phyloP scores from a whole-genome alignment of 92 coral and sea anemone genomes.

The Chrysogorgia sp. region DNA sequence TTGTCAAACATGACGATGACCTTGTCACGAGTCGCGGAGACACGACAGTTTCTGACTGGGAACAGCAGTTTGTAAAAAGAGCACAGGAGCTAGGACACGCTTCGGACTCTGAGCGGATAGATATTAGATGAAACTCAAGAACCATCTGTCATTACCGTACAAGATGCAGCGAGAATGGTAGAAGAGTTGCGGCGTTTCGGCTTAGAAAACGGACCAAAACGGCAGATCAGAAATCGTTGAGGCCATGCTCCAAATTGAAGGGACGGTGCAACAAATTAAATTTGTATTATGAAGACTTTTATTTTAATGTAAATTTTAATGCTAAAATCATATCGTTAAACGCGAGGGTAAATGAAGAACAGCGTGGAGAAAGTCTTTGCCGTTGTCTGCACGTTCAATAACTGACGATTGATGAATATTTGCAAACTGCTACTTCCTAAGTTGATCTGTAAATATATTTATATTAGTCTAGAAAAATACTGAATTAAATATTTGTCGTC shows the following conservation, averaged over 20 bases:
- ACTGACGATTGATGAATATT: too few relatives aligned
- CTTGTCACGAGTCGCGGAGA: neutral
- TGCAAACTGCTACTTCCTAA: too few relatives aligned
- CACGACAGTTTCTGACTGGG: slow-evolving; percentile 3
- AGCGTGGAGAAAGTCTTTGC: too few relatives aligned
- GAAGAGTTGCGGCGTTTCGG: slow-evolving; percentile 1
- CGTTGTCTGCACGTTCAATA: too few relatives aligned
- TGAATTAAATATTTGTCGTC: too few relatives aligned
- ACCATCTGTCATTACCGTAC: neutral
- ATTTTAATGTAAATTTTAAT: too few relatives aligned
- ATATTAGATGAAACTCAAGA: neutral
- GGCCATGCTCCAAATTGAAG: slow-evolving; percentile 26
- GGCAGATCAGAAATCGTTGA: neutral
- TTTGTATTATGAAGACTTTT: too few relatives aligned
- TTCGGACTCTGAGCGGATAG: neutral
- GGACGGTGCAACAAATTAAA: neutral
- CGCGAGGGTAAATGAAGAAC: too few relatives aligned
- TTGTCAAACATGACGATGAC: slow-evolving; percentile 2
- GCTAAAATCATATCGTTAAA: too few relatives aligned
- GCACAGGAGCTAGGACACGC: neutral
- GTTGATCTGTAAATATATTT: too few relatives aligned
- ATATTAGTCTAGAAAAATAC: too few relatives aligned
- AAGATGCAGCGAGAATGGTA: slow-evolving; percentile 24
- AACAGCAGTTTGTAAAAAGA: neutral
- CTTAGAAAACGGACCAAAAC: slow-evolving; percentile 15